Evolutionary conservation across 2,888 invertebrate genomes (phyloP), one percentile per base, ranked within the genome.

Genomic region (Hedychridium roseum): DNA sequence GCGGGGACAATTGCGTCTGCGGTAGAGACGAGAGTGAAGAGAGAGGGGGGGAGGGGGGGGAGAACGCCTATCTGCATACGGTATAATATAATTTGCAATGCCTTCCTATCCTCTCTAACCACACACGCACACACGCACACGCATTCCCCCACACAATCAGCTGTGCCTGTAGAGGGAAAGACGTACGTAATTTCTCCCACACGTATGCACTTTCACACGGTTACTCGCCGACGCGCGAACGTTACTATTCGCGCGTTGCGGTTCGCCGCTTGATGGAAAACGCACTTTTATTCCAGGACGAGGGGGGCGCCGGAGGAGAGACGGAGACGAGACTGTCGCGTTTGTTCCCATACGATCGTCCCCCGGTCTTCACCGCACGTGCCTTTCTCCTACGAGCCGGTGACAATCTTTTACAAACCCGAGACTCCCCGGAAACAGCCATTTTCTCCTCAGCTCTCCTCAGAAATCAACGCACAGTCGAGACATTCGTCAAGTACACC

Each of bases 251-350:
- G 36, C 50, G 51, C 60, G 57, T 60, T 75, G 75, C 71, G 74
- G 74, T 74, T 73, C 57, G 64, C 66, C 68, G 64, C 65, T 68
- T 70, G 70, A 74, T 74, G 72, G 70, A 60, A 71, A 73, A 71
- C 60, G 53, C 57, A 57, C 64, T 65, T 68, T 66, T 70, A 57
- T 54, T 39, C 43, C 21, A 32, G 31, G 43, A 48, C 27, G 48
- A 48, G 35, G 43, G 35, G 41, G 39, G 43, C 43, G 35, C 42
- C 9, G n/a, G 30, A 20, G 27, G 9, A 38, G 18, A 35, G 31
- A 43, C 37, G 20, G 15, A 39, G 34, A 26, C 26, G 27, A 23
- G 42, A 38, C 14, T n/a, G 28, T 28, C 28, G 28, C 28, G 28
- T 28, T 28, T 14, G 28, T 28, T 28, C 28, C 11, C 28, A 28